These are phyloP conservation scores for Gymnothorax reevesii DNA, from an alignment of 2,797 vertebrate genomes.

Conservation along the genomic window DNA sequence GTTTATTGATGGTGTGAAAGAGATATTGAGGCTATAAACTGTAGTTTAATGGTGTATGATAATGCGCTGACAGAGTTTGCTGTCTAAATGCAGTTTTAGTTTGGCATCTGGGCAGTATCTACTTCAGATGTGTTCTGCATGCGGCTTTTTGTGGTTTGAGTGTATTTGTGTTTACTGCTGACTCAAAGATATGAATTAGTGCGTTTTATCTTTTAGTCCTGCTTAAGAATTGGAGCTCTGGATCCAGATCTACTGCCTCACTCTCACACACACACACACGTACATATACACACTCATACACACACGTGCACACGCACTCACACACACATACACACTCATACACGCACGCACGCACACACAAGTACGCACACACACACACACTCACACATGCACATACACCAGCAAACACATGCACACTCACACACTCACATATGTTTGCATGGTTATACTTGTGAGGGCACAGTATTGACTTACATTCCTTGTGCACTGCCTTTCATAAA, in stretches of 20 bases:
- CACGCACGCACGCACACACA: too few species aligned
- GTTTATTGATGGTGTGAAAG: background rate
- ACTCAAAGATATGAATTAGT: slow-evolving; percentile 41
- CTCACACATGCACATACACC: too few species aligned
- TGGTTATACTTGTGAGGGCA: too few species aligned
- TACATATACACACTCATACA: background rate
- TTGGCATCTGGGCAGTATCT: background rate
- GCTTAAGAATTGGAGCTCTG: slow-evolving; percentile 13
- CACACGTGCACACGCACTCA: background rate
- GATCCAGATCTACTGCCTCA: slow-evolving; percentile 16
- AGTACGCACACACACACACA: too few species aligned
- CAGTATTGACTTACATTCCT: too few species aligned
- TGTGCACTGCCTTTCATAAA: too few species aligned
- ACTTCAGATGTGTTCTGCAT: background rate
- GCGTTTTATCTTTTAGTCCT: slow-evolving; percentile 21
- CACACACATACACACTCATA: too few species aligned
- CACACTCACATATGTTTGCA: too few species aligned
- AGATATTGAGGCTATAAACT: background rate
- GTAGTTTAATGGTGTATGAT: background rate
- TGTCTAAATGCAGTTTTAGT: background rate
- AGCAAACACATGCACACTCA: too few species aligned
- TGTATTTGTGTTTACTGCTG: slow-evolving; percentile 43
- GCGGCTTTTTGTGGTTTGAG: slow-evolving; percentile 30
- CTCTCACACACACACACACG: slow-evolving; percentile 14
- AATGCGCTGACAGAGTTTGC: background rate